phyloP scores from a whole-genome alignment of 2,888 invertebrate genomes.

The Villa cingulata region DNA sequence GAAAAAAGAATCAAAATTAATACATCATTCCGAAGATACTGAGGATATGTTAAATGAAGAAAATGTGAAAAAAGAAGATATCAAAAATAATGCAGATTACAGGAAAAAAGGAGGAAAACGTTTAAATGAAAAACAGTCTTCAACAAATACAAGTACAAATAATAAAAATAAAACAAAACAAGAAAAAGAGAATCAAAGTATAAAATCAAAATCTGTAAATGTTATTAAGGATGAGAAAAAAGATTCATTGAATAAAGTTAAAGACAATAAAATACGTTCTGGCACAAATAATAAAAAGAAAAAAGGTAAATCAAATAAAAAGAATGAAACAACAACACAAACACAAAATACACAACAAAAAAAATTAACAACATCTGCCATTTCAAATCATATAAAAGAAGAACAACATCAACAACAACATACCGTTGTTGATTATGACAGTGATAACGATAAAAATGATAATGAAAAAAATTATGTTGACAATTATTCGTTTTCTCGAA shows the following conservation, averaged over 20 bases:
- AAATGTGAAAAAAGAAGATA: constrained; percentile 7
- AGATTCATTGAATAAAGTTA: neutral
- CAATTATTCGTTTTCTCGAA: constrained; percentile 20
- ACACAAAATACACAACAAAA: neutral
- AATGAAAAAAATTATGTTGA: neutral
- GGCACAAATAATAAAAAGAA: neutral
- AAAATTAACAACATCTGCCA: too few relatives aligned
- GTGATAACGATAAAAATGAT: neutral
- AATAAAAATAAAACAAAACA: constrained; percentile 36
- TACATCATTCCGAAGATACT: constrained; percentile 1
- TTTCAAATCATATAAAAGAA: constrained; percentile 10
- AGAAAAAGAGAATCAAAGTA: constrained; percentile 40
- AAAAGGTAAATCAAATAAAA: constrained; percentile 22
- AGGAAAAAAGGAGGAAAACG: constrained; percentile 4
- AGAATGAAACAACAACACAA: constrained; percentile 30
- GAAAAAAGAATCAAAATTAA: too few relatives aligned
- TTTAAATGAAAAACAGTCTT: too few relatives aligned
- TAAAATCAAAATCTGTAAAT: constrained; percentile 16
- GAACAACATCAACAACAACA: constrained; percentile 20
- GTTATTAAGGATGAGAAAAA: neutral
- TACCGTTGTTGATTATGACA: neutral
- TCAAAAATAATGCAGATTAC: constrained; percentile 1
- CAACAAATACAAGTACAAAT: neutral
- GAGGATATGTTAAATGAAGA: constrained; percentile 12
- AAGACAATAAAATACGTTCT: constrained; percentile 2